Evolutionary conservation across 2,888 invertebrate species (phyloP).

Genomic region (Nymphalis c-album): DNA sequence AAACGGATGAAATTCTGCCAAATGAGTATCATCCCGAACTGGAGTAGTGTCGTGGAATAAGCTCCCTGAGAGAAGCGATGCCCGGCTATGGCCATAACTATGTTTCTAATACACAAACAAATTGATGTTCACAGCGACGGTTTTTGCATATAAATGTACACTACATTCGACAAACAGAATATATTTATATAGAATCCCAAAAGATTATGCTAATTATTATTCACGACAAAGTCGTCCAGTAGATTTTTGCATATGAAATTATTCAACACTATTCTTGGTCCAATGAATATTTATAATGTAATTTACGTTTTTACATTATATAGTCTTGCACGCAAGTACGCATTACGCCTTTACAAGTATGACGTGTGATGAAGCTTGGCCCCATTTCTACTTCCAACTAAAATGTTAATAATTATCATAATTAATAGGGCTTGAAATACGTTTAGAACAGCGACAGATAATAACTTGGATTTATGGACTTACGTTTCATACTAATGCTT

Average conservation of each 20-base stretch:
- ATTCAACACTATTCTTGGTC: constrained; percentile 15
- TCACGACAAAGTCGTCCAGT: constrained; percentile 11
- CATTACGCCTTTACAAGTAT: constrained; percentile 1
- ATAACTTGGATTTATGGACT: no score
- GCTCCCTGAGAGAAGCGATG: no score
- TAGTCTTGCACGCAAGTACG: constrained; percentile 10
- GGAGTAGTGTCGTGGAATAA: no score
- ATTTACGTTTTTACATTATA: constrained; percentile 14
- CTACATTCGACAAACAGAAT: constrained; percentile 1
- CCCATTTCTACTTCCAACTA: background rate
- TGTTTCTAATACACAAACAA: no score
- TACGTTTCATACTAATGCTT: no score
- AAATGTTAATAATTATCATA: background rate
- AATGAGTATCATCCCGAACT: no score
- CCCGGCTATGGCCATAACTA: no score
- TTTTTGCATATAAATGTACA: background rate
- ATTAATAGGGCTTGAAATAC: no score
- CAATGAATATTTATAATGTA: constrained; percentile 22
- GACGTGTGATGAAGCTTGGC: background rate
- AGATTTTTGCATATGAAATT: constrained; percentile 22
- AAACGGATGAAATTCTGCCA: no score
- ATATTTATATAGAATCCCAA: constrained; percentile 21
- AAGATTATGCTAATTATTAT: constrained; percentile 23
- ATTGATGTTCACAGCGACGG: background rate
- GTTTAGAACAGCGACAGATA: no score